Conservation (phyloP, 1,140 invertebrate genomes). For the Bombus confusus region DNA sequence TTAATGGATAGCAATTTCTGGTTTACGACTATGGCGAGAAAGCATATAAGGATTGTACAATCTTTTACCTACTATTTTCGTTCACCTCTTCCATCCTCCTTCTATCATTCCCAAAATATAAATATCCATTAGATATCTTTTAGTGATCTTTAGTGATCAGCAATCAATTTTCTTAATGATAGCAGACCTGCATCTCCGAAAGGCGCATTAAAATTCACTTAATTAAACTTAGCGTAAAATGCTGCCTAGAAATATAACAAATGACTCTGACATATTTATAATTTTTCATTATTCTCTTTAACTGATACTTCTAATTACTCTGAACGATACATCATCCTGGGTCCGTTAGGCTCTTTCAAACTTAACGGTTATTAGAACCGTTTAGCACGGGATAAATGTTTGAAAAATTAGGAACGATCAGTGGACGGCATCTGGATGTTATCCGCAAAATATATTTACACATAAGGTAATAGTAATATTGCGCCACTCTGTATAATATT, state of each 20-base stretch:
- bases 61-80: not conserved
- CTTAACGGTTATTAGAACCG: not conserved
- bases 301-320: conserved; percentile 33
- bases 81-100: not conserved
- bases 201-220: too few relatives aligned
- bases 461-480: not conserved
- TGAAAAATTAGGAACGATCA: conserved; percentile 4
- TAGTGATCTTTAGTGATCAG: not conserved
- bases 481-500: not conserved
- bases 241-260: not conserved
- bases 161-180: not conserved
- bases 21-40: not conserved
- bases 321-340: not conserved
- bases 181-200: not conserved
- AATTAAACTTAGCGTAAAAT: not conserved
- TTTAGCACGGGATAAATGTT: too few relatives aligned
- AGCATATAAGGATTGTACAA: not conserved
- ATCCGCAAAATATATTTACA: too few relatives aligned
- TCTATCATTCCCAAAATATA: not conserved
- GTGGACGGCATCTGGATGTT: not conserved
- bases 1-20: not conserved
- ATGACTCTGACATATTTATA: not conserved
- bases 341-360: not conserved
- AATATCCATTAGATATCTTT: not conserved
- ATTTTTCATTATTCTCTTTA: conserved; percentile 4